Percentiles rank a stretch among this genome's conserved stretches.
phyloP scores from a whole-genome alignment of 2,888 invertebrate genomes.

The Cephalotes varians region DNA sequence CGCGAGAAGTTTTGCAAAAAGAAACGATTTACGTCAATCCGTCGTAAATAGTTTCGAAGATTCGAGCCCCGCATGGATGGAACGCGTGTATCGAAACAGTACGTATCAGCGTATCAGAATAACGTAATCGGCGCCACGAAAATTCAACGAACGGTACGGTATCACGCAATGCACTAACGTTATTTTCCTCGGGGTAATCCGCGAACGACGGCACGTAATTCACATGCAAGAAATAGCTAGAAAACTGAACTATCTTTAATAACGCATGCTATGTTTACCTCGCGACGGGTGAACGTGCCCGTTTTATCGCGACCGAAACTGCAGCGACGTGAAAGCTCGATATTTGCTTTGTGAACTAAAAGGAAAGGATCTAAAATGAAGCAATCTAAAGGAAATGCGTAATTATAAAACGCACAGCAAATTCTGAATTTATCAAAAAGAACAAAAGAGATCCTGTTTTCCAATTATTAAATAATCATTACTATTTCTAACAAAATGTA shows the following conservation, averaged over 20 bases:
- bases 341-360: neutral
- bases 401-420: constrained; percentile 11
- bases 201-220: constrained; percentile 7
- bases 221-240: neutral
- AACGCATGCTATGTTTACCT: constrained; percentile 28
- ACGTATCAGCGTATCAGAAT: neutral
- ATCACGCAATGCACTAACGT: constrained; percentile 55
- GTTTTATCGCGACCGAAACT: constrained; percentile 27
- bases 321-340: constrained; percentile 10
- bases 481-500: neutral
- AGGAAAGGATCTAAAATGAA: constrained; percentile 12
- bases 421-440: neutral
- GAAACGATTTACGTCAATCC: constrained; percentile 10
- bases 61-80: neutral
- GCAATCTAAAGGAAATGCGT: constrained; percentile 1
- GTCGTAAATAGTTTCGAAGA: constrained; percentile 11
- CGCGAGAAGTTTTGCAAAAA: neutral
- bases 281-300: constrained; percentile 23
- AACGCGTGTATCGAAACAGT: neutral
- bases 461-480: neutral
- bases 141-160: constrained; percentile 31
- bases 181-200: constrained; percentile 34
- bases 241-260: constrained; percentile 36
- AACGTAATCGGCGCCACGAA: constrained; percentile 21
- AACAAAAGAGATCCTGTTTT: constrained; percentile 1